Base-by-base conservation (phyloP, 2,113 vertebrate genomes). In the Heteronetta atricapilla region DNA sequence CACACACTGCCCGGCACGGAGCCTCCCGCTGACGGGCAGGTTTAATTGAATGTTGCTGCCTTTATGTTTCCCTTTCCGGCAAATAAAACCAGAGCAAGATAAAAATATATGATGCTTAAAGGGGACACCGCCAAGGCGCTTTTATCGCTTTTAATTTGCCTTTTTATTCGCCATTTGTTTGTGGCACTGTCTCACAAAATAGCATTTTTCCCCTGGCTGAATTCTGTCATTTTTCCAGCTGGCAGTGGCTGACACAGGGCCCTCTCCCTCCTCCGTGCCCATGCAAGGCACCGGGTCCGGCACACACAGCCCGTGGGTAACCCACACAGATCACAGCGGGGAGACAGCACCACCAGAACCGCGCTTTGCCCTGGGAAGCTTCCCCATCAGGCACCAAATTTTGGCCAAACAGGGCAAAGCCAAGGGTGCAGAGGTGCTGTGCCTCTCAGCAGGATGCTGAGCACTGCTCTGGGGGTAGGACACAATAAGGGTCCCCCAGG, bases 51-150 rank as follows among this genome's bases (percentile, higher is more conserved):
- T 82, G 90, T 85, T 93, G 92, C 95, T 96, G 55, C 89, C 83
- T 96, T 91, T 90, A 90, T 36, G 6, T 95, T 94, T 88, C 89
- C 31, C 79, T 95, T 94, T 91, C 91, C 94, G 75, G 90, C 67
- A 92, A 94, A 97, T 93, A 97, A 94, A 95, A 46, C 77, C 22
- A 0, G 38, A 92, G 88, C 13, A 14, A 93, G 82, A 97, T 95
- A 94, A 95, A 96, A 97, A 93, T 96, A 93, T 87, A 94, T 95
- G 94, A 46, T 4, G 94, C 96, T 95, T 92, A 94, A 95, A 95
- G 88, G 62, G 93, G 94, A 87, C 70, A 13, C 86, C 92, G 92
- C 88, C 92, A 92, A 80, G 88, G 82, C 88, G 52, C 94, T 92
- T 94, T 93, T 94, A 92, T 90, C 3, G 8, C 44, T 8, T 92